phyloP scores from a whole-genome alignment of 23 tunicate genomes.

The Halocynthia roretzi region DNA sequence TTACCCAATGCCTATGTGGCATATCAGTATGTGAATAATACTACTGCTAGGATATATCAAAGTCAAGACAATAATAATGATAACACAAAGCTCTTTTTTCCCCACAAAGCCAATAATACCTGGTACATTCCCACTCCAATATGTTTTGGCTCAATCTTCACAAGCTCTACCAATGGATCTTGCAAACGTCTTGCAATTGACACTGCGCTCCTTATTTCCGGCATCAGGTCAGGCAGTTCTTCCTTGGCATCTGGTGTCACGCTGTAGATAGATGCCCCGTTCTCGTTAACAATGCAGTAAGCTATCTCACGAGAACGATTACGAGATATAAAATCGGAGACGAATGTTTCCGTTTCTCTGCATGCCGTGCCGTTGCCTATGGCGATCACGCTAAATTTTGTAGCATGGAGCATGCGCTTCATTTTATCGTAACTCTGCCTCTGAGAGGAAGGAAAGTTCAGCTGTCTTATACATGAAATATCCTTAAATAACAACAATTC shows the following conservation, averaged over 20 bases:
- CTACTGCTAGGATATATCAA: not conserved
- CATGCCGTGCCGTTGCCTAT: slow-evolving; percentile 95
- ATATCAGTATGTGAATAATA: not conserved
- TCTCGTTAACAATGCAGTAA: slow-evolving; percentile 84
- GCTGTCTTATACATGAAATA: not conserved
- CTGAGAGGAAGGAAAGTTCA: not conserved
- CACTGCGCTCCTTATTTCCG: slow-evolving; percentile 76
- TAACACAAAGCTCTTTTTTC: not conserved
- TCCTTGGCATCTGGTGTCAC: slow-evolving; percentile 61
- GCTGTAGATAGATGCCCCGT: slow-evolving; percentile 90
- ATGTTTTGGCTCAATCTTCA: slow-evolving; percentile 87
- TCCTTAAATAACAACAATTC: not conserved
- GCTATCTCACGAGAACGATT: slow-evolving; percentile 21
- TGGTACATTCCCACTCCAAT: slow-evolving; percentile 94
- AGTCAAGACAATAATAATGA: not conserved
- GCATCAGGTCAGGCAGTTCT: slow-evolving; percentile 73
- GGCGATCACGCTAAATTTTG: slow-evolving; percentile 55
- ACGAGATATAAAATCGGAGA: slow-evolving; percentile 40
- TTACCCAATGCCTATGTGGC: too few relatives aligned
- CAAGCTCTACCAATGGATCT: slow-evolving; percentile 85
- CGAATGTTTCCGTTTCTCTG: slow-evolving; percentile 58
- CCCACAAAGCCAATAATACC: slow-evolving; percentile 20
- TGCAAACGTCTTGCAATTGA: slow-evolving; percentile 87
- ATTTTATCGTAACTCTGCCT: not conserved
- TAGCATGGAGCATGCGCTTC: not conserved